phyloP scores from a whole-genome alignment of 2,888 invertebrate species.

The Folsomia manolachei region DNA sequence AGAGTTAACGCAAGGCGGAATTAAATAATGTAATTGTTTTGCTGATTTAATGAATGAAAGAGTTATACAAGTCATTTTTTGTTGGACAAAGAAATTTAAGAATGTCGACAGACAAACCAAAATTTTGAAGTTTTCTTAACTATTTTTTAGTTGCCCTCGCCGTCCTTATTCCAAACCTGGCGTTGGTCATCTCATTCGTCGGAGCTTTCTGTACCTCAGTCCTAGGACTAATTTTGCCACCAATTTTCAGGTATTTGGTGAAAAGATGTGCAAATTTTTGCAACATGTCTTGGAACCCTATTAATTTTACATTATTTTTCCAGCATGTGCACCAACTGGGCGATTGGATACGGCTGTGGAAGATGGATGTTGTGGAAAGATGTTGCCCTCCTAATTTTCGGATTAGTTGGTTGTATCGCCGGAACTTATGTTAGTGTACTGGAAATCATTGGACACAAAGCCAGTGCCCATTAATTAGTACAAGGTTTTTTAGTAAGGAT shows the following conservation, averaged over 20 bases:
- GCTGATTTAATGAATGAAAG: no score
- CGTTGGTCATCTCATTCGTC: conserved; percentile 84
- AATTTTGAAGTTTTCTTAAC: no score
- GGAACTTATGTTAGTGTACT: conserved; percentile 69
- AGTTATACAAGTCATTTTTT: no score
- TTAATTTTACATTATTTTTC: conserved; percentile 21
- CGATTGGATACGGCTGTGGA: conserved; percentile 59
- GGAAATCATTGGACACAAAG: conserved; percentile 58
- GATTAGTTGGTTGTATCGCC: conserved; percentile 74
- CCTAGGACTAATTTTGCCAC: conserved; percentile 83
- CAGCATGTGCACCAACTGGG: conserved; percentile 39
- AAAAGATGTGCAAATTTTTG: no score
- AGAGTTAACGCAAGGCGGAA: not conserved
- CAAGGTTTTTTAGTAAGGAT: no score
- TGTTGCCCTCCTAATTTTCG: conserved; percentile 69
- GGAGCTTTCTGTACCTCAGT: conserved; percentile 92
- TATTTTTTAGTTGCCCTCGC: conserved; percentile 69
- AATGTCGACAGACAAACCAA: not conserved
- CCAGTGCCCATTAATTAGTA: not conserved
- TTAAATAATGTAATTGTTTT: not conserved
- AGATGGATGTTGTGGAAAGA: conserved; percentile 79
- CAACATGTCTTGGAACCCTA: not conserved
- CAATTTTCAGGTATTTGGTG: conserved; percentile 62
- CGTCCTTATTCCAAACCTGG: conserved; percentile 80
- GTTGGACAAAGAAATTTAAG: no score